Evolutionary conservation across 2,888 invertebrate species (phyloP), one percentile per base, ranked within the genome.

Genomic region (Acholoe squamosa): DNA sequence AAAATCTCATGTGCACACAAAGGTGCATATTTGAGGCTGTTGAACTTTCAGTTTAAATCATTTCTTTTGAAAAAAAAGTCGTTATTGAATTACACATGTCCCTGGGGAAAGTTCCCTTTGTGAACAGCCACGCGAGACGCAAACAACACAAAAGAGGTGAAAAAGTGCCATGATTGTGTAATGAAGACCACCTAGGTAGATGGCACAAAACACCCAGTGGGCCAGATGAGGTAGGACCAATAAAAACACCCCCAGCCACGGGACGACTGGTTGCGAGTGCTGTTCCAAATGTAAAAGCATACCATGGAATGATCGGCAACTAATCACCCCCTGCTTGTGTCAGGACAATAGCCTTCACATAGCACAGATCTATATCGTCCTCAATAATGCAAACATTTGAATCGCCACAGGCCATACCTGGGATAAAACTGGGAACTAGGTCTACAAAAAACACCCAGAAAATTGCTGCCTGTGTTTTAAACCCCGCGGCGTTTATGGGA

Each of bases 181-280:
- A 80, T 80, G 80, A 80, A 33, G 80, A 80, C 80, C 80, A 80
- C 80, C 80, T 80, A 80, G 43, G 80, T 80, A 34, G 80, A 19
- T 16, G 22, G 22, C 12, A 33, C 43, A 80, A 80, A 80, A 80
- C 43, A 43, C 10, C 43, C 43, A 43, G 43, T 43, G 10, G 3
- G 43, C 43, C 43, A 10, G 5, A 10, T 43, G 43, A 43, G 43
- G 43, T 43, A 43, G 43, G 10, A 10, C 43, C 43, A 10, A 43
- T 43, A 71, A 71, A 22, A 71, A 28, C 31, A 1, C 71, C 3
- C 14, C 25, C 3, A 10, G 71, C n/a, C 61, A 71, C 1, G 14
- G 28, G 14, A n/a, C 28, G 43, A 71, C 71, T 25, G 71, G 71
- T 71, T 43, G 0, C 28, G 71, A 71, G 31, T 7, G 12, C 31